Evolutionary conservation across 2,113 vertebrate species (phyloP).

Genomic region (Neodontobutis hainanensis): DNA sequence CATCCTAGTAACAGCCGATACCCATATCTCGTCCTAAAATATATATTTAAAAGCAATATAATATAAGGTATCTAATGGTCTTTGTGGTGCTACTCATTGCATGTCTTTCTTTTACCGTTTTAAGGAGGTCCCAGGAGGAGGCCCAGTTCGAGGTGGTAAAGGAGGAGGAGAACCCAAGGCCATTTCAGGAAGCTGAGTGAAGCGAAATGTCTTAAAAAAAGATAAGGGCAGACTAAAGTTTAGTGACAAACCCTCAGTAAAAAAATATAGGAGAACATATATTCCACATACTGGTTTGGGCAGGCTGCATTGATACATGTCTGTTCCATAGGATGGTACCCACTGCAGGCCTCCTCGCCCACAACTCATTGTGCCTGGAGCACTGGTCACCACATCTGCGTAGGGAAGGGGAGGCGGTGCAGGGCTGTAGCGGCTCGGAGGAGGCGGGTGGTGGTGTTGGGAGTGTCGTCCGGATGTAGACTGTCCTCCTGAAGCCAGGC

Average conservation of each 20-base stretch:
- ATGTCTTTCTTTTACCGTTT: conserved; percentile 79
- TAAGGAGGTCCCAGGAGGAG: conserved; percentile 86
- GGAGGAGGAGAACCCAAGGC: conserved; percentile 92
- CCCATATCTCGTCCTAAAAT: conserved; percentile 47
- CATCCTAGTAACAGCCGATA: conserved; percentile 39
- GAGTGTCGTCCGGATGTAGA: conserved; percentile 83
- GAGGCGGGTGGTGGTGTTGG: conserved; percentile 60
- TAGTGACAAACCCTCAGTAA: not conserved
- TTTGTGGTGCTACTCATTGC: conserved; percentile 19
- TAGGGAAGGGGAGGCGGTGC: conserved; percentile 87
- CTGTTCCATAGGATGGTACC: conserved; percentile 91
- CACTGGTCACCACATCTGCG: conserved; percentile 92
- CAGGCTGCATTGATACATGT: conserved; percentile 94
- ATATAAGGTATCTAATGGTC: conserved; percentile 32
- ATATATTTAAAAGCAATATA: conserved; percentile 55
- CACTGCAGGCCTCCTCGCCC: conserved; percentile 88
- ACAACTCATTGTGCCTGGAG: conserved; percentile 89
- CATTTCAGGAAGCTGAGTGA: conserved; percentile 98
- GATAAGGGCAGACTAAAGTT: conserved; percentile 4
- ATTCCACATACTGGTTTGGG: conserved; percentile 88
- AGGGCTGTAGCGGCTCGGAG: conserved; percentile 81
- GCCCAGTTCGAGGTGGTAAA: conserved; percentile 91
- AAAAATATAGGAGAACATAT: not conserved
- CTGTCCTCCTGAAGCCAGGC: conserved; percentile 92
- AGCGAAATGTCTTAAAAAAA: conserved; percentile 89